Conservation (phyloP, 1,140 invertebrate genomes). For the Frieseomelitta varia region DNA sequence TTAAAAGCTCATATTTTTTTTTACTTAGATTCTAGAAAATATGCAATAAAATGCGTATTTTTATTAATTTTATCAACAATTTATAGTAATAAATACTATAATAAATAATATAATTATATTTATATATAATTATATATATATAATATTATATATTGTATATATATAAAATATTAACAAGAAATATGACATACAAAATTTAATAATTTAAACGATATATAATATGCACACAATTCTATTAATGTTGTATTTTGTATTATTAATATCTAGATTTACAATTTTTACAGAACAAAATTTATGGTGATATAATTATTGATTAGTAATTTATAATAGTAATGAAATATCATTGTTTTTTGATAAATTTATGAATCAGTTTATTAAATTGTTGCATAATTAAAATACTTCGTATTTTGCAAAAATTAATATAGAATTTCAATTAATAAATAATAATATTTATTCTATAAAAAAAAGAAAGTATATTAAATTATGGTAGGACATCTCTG, state of each 20-base stretch:
- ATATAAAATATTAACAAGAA: too few species aligned
- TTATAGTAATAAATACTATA: too few species aligned
- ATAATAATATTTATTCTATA: not conserved
- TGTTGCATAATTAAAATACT: not conserved
- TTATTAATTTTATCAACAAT: too few species aligned
- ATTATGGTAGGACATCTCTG: conserved; percentile 38
- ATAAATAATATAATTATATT: too few species aligned
- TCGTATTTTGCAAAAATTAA: not conserved
- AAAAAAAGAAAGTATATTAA: conserved; percentile 59
- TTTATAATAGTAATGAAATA: not conserved
- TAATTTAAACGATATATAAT: not conserved
- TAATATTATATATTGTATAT: too few species aligned
- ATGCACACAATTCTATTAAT: not conserved
- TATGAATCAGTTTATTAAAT: not conserved
- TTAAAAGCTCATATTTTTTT: not conserved
- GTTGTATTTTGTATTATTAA: not conserved
- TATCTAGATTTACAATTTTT: not conserved
- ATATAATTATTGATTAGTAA: not conserved
- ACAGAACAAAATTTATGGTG: too few species aligned
- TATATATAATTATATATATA: too few species aligned
- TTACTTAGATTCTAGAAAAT: too few species aligned
- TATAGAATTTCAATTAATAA: not conserved
- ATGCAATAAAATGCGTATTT: not conserved
- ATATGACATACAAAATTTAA: too few species aligned
- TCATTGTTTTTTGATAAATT: not conserved